Evolutionary conservation across 2,797 vertebrate species (phyloP), one percentile per base, ranked within the genome.

Genomic region (Leptatherina wallacei): DNA sequence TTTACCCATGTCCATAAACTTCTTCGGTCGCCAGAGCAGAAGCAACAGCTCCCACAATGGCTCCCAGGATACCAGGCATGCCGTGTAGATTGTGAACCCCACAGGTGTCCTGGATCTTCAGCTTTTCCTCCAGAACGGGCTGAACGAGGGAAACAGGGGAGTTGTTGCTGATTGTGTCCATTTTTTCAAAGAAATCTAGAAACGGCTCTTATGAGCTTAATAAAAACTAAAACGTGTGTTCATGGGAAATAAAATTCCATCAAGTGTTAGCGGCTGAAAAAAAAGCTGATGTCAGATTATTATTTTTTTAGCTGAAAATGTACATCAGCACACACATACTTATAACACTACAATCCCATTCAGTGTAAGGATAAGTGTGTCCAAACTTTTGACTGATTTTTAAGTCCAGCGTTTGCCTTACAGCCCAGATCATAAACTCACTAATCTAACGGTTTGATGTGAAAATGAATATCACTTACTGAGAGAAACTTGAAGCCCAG

Each of bases 81-180:
- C 96, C 97, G 0, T 98, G 97, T 36, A 94, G 87, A 29, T 98
- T 98, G 92, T 97, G 95, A 16, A 98, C 87, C 0, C 97, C 96
- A 1, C 96, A 97, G 0, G 96, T 95, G 86, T 98, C 98, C 76
- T 96, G 96, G 78, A 94, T 92, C 88, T 95, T 96, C 80, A 97
- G 88, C 83, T 94, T 97, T 0, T 89, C 83, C 73, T 91, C 86
- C 36, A 98, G 77, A 71, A 95, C 0, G 0, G 97, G 96, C 97
- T 98, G 86, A 5, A n/a, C 11, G 20, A 30, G 29, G 2, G 0
- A 52, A 63, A 30, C 2, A 64, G 20, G 24, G 40, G 5, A 16
- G 18, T 35, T 20, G 14, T 22, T 24, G 1, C 4, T 47, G 3
- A 8, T 35, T 35, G 33, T 35, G 33, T 35, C 33, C 35, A 4